Percentiles rank a stretch among this genome's conserved stretches.
phyloP scores from a whole-genome alignment of 2,113 vertebrate genomes.

The Pelvicachromis taeniatus region DNA sequence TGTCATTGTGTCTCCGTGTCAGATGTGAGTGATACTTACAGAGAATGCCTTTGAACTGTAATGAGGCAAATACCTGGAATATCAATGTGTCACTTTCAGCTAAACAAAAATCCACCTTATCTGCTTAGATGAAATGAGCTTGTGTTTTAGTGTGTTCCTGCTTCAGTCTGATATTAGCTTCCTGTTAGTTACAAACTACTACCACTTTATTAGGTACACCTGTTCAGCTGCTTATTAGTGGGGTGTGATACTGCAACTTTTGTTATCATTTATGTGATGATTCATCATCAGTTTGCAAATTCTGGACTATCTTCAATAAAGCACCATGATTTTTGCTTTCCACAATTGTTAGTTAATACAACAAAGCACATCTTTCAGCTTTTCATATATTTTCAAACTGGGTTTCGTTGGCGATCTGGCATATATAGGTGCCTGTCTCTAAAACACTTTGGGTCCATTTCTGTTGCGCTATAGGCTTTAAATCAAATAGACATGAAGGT shows the following conservation, averaged over 20 bases:
- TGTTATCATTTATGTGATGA: not conserved
- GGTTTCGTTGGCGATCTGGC: fast-evolving
- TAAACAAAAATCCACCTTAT: no score
- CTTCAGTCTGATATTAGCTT: not conserved
- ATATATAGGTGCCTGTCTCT: not conserved
- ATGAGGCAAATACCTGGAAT: not conserved
- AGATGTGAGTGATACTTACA: not conserved
- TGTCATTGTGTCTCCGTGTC: not conserved
- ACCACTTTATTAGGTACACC: not conserved
- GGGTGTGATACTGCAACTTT: not conserved
- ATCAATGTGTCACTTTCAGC: not conserved
- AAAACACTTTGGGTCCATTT: not conserved
- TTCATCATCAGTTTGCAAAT: no score
- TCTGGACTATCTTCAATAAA: not conserved
- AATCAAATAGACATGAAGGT: not conserved
- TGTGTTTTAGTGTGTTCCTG: no score
- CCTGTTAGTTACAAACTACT: not conserved
- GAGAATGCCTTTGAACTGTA: not conserved
- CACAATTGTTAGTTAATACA: not conserved
- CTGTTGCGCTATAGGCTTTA: not conserved
- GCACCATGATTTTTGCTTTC: not conserved
- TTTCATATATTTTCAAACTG: not conserved
- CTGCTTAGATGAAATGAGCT: no score
- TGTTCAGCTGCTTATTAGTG: not conserved
- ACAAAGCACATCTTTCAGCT: not conserved